Evolutionary conservation across 1,140 invertebrate genomes (phyloP).

Genomic region (Harpegnathos saltator): DNA sequence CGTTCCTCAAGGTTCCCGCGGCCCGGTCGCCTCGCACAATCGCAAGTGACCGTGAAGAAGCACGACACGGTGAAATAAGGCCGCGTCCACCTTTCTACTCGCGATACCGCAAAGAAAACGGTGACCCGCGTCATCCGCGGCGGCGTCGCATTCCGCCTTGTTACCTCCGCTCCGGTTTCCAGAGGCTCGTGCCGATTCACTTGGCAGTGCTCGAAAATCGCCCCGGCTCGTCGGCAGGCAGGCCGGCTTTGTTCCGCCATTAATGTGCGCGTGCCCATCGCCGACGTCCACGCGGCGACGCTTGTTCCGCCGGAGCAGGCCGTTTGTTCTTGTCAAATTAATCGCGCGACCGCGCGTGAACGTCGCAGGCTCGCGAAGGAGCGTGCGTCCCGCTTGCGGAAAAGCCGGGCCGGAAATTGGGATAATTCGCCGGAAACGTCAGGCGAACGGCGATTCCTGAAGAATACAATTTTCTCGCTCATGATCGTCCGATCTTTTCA

Average conservation of each 20-base stretch:
- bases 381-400: too few relatives aligned
- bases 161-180: constrained; percentile 65
- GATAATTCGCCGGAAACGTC: too few relatives aligned
- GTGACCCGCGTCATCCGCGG: constrained; percentile 69
- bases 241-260: constrained; percentile 70
- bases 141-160: constrained; percentile 69
- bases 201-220: constrained; percentile 66
- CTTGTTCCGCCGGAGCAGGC: background rate
- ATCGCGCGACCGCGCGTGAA: background rate
- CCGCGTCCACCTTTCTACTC: constrained; percentile 76
- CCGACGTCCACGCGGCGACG: constrained; percentile 14
- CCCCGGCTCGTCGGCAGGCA: background rate
- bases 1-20: too few relatives aligned
- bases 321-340: constrained; percentile 40
- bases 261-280: constrained; percentile 64
- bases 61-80: constrained; percentile 77
- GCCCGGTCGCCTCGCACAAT: constrained; percentile 68
- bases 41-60: constrained; percentile 76
- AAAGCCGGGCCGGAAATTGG: too few relatives aligned
- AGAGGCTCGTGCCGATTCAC: constrained; percentile 60
- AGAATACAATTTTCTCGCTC: too few relatives aligned
- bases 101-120: constrained; percentile 75
- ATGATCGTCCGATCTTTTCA: too few relatives aligned
- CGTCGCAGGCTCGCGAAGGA: too few relatives aligned
- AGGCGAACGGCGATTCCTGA: too few relatives aligned